Evolutionary conservation across 2,888 invertebrate species (phyloP).

Genomic region (Encarsia formosa): DNA sequence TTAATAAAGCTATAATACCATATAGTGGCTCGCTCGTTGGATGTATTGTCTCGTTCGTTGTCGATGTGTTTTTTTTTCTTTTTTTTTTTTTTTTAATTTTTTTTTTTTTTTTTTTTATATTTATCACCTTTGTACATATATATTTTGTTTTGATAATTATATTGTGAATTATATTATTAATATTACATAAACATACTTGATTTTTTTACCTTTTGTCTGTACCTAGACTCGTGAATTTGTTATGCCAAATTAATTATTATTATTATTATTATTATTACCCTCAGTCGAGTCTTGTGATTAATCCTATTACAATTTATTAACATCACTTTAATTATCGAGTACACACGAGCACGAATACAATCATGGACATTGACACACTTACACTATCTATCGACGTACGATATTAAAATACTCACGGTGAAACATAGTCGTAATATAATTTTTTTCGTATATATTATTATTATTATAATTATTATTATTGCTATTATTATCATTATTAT

Average conservation of each 20-base stretch:
- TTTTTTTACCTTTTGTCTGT: constrained; percentile 13
- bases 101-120: constrained; percentile 36
- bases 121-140: constrained; percentile 49
- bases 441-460: constrained; percentile 15
- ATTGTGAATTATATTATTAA: constrained; percentile 48
- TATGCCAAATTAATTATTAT: background rate
- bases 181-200: too few relatives aligned
- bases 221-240: constrained; percentile 17
- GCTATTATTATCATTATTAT: constrained; percentile 8
- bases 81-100: constrained; percentile 48
- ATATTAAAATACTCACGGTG: constrained; percentile 6
- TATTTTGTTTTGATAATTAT: constrained; percentile 43
- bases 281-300: constrained; percentile 1
- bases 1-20: constrained; percentile 48
- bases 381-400: constrained; percentile 3
- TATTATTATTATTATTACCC: constrained; percentile 9
- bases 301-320: background rate
- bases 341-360: background rate
- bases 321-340: background rate
- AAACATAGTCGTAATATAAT: constrained; percentile 19
- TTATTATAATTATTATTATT: too few relatives aligned
- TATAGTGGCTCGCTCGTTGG: constrained; percentile 53
- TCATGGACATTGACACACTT: constrained; percentile 9
- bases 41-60: constrained; percentile 53
- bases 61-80: constrained; percentile 40